phyloP scores from a whole-genome alignment of 2,797 vertebrate species.

The Rallus crepitans region DNA sequence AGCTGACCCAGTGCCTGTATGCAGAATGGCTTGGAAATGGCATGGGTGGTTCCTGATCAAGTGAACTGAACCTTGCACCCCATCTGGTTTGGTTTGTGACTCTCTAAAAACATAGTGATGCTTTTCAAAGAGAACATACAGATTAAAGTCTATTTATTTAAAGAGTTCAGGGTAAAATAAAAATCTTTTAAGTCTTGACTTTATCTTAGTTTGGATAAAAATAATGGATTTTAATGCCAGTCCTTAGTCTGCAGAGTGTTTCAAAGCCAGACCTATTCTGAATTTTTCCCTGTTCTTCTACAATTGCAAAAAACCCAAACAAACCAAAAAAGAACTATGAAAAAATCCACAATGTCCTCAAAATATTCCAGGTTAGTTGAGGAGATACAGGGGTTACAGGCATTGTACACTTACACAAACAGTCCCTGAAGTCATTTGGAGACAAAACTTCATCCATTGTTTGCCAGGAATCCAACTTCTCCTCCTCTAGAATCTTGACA shows the following conservation, averaged over 20 bases:
- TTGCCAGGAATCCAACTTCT: neutral
- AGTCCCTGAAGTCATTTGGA: neutral
- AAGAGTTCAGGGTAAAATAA: neutral
- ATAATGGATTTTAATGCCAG: neutral
- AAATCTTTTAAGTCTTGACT: neutral
- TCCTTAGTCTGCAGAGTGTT: neutral
- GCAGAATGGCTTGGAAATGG: neutral
- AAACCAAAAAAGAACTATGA: neutral
- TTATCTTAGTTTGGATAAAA: neutral
- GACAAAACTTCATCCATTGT: neutral
- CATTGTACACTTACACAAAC: fast-evolving
- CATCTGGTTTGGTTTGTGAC: neutral
- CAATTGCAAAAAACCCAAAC: neutral
- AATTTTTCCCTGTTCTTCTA: neutral
- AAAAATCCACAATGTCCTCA: neutral
- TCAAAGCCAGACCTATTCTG: neutral
- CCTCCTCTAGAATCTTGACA: neutral
- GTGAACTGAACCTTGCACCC: neutral
- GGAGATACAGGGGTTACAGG: neutral
- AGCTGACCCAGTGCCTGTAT: neutral
- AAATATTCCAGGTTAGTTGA: neutral
- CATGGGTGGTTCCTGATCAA: neutral
- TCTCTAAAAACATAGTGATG: neutral
- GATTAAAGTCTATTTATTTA: neutral
- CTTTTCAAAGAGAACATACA: neutral